Evolutionary conservation across 2,888 invertebrate species (phyloP).

Genomic region (Salticus scenicus): DNA sequence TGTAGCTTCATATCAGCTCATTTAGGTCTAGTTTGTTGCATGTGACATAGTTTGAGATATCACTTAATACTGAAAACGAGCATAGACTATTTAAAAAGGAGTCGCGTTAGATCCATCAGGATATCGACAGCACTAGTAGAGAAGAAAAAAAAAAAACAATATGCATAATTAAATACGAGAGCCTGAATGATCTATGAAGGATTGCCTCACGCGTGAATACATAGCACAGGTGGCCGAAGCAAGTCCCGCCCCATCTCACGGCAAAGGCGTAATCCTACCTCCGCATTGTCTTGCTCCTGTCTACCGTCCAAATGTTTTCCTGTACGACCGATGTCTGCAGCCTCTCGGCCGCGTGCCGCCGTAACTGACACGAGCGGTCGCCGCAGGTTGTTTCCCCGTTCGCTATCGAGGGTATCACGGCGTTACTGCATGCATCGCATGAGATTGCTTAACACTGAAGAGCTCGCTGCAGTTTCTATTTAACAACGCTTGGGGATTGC

Average conservation of each 20-base stretch:
- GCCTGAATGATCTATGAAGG: slow-evolving; percentile 38
- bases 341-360: slow-evolving; percentile 24
- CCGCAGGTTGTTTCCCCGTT: neutral
- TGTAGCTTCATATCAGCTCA: too few species aligned
- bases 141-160: too few species aligned
- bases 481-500: slow-evolving; percentile 6
- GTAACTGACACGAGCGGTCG: slow-evolving; percentile 21
- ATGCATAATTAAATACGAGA: slow-evolving; percentile 49
- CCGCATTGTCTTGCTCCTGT: neutral
- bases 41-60: too few species aligned
- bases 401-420: neutral
- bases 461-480: slow-evolving; percentile 17
- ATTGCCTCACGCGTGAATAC: neutral
- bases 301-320: slow-evolving; percentile 22
- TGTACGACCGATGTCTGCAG: neutral
- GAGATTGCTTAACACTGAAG: slow-evolving; percentile 19
- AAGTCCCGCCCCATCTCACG: slow-evolving; percentile 15
- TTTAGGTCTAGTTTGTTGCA: too few species aligned
- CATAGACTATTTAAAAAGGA: too few species aligned
- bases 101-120: too few species aligned
- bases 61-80: too few species aligned
- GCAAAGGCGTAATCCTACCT: neutral
- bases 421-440: neutral
- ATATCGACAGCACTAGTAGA: too few species aligned
- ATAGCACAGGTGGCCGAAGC: slow-evolving; percentile 51